Percentiles rank a stretch among this genome's conserved stretches.
phyloP scores from a whole-genome alignment of 2,888 invertebrate species.

The Oegoconia quadripuncta region DNA sequence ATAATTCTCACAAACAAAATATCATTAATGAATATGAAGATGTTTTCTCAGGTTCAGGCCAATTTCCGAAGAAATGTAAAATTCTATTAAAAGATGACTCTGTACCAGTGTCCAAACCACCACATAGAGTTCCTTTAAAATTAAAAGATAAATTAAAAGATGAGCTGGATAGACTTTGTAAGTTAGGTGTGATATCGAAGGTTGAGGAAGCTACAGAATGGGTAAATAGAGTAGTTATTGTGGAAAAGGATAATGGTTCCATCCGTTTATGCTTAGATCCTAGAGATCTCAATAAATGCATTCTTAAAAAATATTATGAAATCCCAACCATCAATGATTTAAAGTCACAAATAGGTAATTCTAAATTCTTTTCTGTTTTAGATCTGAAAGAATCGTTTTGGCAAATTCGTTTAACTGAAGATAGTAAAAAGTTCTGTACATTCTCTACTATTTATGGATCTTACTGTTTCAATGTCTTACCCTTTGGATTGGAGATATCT shows the following conservation, averaged over 20 bases:
- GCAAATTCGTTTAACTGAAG: not conserved
- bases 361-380: conserved; percentile 8
- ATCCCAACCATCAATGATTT: conserved; percentile 3
- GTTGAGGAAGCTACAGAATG: conserved; percentile 8
- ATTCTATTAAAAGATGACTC: not conserved
- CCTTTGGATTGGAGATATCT: conserved; percentile 4
- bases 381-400: conserved; percentile 3
- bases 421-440: conserved; percentile 1
- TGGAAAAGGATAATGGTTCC: conserved; percentile 5
- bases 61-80: not conserved
- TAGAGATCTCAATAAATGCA: conserved; percentile 8
- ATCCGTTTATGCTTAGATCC: conserved; percentile 10
- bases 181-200: conserved; percentile 10
- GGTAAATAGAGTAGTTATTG: conserved; percentile 10
- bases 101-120: not conserved
- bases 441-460: conserved; percentile 3
- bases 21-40: not conserved
- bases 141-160: not conserved
- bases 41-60: not conserved
- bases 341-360: not conserved
- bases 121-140: not conserved
- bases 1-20: not conserved
- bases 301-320: conserved; percentile 5
- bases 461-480: conserved; percentile 1
- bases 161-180: not conserved